A percentile compares a stretch with the other conserved stretches of the same genome.
phyloP scores from a whole-genome alignment of 2,797 vertebrate species.

The Adelosebastes latens region DNA sequence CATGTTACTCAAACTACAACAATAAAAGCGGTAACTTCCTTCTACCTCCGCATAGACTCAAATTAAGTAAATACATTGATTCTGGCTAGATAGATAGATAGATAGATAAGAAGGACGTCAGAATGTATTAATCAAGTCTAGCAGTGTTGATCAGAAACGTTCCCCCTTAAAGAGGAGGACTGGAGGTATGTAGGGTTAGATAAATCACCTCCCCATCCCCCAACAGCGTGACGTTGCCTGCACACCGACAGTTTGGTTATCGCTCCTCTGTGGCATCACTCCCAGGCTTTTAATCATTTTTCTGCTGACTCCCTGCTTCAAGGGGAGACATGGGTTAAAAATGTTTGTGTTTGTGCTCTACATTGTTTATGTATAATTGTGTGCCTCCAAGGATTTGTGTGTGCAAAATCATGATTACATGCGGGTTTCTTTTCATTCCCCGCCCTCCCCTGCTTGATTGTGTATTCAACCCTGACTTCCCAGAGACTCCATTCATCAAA shows the following conservation, averaged over 20 bases:
- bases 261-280: slow-evolving; percentile 20
- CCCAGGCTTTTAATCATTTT: background rate
- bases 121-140: background rate
- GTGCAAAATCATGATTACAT: background rate
- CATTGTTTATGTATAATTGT: background rate
- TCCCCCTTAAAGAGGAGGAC: slow-evolving; percentile 10
- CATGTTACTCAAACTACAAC: too few relatives aligned
- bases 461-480: background rate
- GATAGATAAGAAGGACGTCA: background rate
- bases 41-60: too few relatives aligned
- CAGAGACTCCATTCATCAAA: slow-evolving; percentile 23
- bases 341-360: slow-evolving; percentile 4
- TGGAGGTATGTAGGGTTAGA: slow-evolving; percentile 32
- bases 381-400: background rate
- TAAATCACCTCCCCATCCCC: slow-evolving; percentile 44
- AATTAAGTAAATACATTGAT: too few relatives aligned
- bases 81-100: background rate
- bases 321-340: background rate
- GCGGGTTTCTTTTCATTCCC: slow-evolving; percentile 3
- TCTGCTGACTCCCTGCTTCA: slow-evolving; percentile 10
- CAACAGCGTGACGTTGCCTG: slow-evolving; percentile 3
- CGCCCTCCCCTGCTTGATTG: background rate
- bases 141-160: background rate
- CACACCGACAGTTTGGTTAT: background rate
- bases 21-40: too few relatives aligned